These are phyloP conservation scores for Lacanobia oleracea DNA, from an alignment of 2,888 invertebrate genomes.

Conservation along the genomic window DNA sequence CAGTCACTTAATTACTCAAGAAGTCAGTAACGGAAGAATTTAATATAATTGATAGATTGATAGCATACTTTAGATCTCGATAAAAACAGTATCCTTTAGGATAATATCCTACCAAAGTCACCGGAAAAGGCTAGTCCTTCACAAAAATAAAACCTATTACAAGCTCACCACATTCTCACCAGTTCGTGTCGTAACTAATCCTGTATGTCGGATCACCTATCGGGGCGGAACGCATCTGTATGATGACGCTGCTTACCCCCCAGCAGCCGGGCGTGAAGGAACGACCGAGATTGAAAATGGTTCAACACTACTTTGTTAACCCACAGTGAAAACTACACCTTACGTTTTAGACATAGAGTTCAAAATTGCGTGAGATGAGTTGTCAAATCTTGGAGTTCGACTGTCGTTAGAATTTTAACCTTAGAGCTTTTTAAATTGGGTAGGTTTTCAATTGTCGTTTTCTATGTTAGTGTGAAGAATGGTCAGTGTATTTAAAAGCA, in stretches of 20 bases:
- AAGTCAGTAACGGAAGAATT: too few relatives aligned
- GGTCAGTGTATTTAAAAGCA: constrained; percentile 75
- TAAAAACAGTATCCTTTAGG: too few relatives aligned
- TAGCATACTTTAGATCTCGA: too few relatives aligned
- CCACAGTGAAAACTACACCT: constrained; percentile 60
- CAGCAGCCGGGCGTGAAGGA: constrained; percentile 83
- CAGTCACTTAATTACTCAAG: too few relatives aligned
- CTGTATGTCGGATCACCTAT: constrained; percentile 75
- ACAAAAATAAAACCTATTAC: too few relatives aligned
- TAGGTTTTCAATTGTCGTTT: constrained; percentile 60
- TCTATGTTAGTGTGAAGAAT: constrained; percentile 67
- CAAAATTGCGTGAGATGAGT: not conserved
- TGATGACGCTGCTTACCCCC: constrained; percentile 81
- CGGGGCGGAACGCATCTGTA: constrained; percentile 86
- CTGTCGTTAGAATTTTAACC: not conserved
- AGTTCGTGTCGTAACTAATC: constrained; percentile 65
- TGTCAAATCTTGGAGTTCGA: not conserved
- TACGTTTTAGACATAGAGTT: constrained; percentile 43
- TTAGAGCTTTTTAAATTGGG: constrained; percentile 33
- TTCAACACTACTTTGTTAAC: constrained; percentile 64
- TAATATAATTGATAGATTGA: too few relatives aligned
- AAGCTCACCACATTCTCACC: constrained; percentile 20
- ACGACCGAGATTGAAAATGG: constrained; percentile 79
- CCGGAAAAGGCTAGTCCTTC: too few relatives aligned
- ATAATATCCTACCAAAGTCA: too few relatives aligned